Conservation (phyloP, 1,140 invertebrate genomes). For the Drosophila pruinosa region DNA sequence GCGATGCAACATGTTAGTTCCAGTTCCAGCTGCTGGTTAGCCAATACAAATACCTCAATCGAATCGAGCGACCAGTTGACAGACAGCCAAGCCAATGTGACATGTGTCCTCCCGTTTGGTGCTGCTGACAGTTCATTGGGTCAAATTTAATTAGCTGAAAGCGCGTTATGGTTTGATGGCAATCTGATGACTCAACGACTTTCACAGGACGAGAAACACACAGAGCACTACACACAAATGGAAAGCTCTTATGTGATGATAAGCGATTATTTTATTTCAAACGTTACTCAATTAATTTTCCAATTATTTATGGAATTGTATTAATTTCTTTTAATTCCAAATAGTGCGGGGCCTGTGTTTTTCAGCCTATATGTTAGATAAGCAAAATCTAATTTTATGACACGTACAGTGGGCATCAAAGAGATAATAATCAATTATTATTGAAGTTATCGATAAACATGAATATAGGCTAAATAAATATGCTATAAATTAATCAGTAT, state of each 20-base stretch:
- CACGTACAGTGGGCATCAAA: too few relatives aligned
- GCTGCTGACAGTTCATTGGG: not conserved
- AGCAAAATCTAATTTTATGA: not conserved
- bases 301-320: not conserved
- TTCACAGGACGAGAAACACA: not conserved
- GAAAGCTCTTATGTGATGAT: not conserved
- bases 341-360: too few relatives aligned
- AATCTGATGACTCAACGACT: conserved; percentile 3
- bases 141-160: conserved; percentile 30
- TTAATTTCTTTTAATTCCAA: too few relatives aligned
- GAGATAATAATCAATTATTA: too few relatives aligned
- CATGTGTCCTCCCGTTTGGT: not conserved
- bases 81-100: too few relatives aligned
- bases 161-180: not conserved
- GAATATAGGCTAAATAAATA: too few relatives aligned
- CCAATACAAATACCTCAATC: not conserved
- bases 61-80: not conserved
- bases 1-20: conserved; percentile 49
- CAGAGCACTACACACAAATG: not conserved
- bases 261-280: not conserved
- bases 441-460: too few relatives aligned
- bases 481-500: too few relatives aligned
- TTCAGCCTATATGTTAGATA: too few relatives aligned
- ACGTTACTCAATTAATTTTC: not conserved
- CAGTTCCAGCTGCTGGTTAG: not conserved